phyloP scores from a whole-genome alignment of 2,888 invertebrate genomes.

The Drosophila greeni region DNA sequence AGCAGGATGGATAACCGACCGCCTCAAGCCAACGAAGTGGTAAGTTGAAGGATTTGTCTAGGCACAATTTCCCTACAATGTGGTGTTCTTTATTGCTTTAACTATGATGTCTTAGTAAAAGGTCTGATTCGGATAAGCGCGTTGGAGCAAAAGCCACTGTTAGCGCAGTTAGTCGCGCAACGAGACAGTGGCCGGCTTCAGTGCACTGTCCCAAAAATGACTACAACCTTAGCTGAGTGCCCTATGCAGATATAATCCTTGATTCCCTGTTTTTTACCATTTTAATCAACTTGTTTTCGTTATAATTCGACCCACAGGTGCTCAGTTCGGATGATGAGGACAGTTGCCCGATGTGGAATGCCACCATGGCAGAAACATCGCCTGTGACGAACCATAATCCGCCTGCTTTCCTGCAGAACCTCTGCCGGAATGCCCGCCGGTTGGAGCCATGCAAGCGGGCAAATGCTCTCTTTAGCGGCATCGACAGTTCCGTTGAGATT shows the following conservation, averaged over 20 bases:
- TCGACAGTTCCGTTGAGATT: conserved; percentile 55
- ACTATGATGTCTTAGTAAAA: conserved; percentile 73
- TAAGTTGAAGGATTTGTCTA: conserved; percentile 37
- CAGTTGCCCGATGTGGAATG: conserved; percentile 22
- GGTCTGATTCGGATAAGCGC: conserved; percentile 64
- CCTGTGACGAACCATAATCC: conserved; percentile 39
- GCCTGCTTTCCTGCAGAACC: conserved; percentile 52
- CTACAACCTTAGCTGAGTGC: conserved; percentile 58
- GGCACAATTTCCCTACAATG: too few species aligned
- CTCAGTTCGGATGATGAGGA: conserved; percentile 65
- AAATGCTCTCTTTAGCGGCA: conserved; percentile 57
- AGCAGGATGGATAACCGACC: conserved; percentile 57
- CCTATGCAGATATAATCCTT: neutral
- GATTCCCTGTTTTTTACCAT: neutral
- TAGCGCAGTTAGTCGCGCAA: conserved; percentile 70
- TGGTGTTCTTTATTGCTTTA: neutral
- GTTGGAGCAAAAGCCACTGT: conserved; percentile 8
- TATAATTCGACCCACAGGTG: conserved; percentile 34
- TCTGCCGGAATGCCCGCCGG: conserved; percentile 56
- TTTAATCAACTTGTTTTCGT: conserved; percentile 2
- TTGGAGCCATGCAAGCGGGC: conserved; percentile 63
- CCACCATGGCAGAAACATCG: conserved; percentile 19
- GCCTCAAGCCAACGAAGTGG: conserved; percentile 50
- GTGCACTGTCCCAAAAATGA: conserved; percentile 53
- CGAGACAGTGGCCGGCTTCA: conserved; percentile 16